Base-by-base conservation (phyloP, 2,888 invertebrate species). In the Philhelius pedissequus region DNA sequence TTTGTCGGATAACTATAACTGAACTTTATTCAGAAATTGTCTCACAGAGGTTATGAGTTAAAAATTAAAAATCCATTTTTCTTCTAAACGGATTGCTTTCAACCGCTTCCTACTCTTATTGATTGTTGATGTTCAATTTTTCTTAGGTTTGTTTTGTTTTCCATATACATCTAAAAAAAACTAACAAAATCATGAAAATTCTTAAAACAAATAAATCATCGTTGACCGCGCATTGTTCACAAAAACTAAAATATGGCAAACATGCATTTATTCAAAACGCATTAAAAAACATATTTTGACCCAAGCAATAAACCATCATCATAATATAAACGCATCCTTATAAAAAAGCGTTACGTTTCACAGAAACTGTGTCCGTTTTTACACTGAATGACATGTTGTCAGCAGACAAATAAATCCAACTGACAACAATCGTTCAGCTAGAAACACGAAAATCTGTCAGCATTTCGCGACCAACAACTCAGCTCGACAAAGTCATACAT, bases 331-430 rank as follows among this genome's bases (percentile, higher is more conserved):
- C 27, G 22, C 27, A 54, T 75, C 35, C 48, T 38, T 5, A 64
- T 40, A 80, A 84, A 71, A 84, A 84, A 71, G 84, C 84, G 84
- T 84, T 80, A 84, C 84, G 84, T 84, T 84, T 84, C 84, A 84
- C 84, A 76, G 80, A 80, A 80, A 52, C 76, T 80, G 80, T 80
- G 84, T 84, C 70, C 70, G 84, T 80, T 80, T 84, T 84, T 84
- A 80, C 84, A 84, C 84, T 45, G 71, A 62, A 75, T 80, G 80
- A 84, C 84, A 84, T 76, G 38, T 45, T 76, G 43, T 48, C 75
- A 30, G 32, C 80, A 54, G 76, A 80, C 79, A 75, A 58, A 84
- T 84, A 84, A 75, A 80, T 84, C 70, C 40, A 84, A 66, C 80
- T 75, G 84, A 84, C 79, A 84, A 84, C 79, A 84, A 80, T 76